Base-by-base conservation (phyloP, 2,113 vertebrate species). In the Hirundichthys speculiger region DNA sequence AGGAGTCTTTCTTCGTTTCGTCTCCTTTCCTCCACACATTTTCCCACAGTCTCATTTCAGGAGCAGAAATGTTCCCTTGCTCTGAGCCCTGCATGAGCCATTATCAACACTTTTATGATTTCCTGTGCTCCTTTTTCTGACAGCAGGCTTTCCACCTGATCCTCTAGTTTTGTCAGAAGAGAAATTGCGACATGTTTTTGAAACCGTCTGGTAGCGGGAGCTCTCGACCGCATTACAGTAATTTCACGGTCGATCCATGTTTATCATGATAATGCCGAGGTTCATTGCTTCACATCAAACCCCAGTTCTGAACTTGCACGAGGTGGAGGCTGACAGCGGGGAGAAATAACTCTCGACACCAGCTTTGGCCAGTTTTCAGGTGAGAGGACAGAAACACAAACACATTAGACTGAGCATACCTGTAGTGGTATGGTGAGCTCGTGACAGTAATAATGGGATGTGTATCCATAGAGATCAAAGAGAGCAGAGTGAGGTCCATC, bases 91-190 rank as follows among this genome's bases (percentile, higher is more conserved):
- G 43, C 43, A 34, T 63, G 43, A 24, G 21, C 34, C 58, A 55
- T 70, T 70, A 48, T 70, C 42, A 42, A 54, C 39, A 48, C 40
- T 42, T 45, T 57, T 69, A 58, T 69, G 65, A 51, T 52, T 59
- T 62, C 27, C 41, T 11, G 0, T 15, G 6, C 51, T 45, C n/a
- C 30, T 22, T 15, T 62, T 13, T 47, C 47, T 25, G 57, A 70
- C 57, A 70, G 42, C 57, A 70, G 67, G 41, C 58, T 47, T 53
- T 45, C 41, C 57, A 70, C 27, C 38, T 59, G 18, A 53, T 42
- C 50, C 38, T 48, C 58, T 20, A 55, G 68, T 55, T 46, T 54
- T 19, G 41, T 59, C 56, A 30, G 41, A 20, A 19, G 25, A 30
- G 38, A 59, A 59, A 59, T 27, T 43, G 40, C 40, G 25, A 40